These are phyloP conservation scores for Paracentrotus lividus DNA, from an alignment of 53 echinoderm and acorn worm species.

Conservation along the genomic window DNA sequence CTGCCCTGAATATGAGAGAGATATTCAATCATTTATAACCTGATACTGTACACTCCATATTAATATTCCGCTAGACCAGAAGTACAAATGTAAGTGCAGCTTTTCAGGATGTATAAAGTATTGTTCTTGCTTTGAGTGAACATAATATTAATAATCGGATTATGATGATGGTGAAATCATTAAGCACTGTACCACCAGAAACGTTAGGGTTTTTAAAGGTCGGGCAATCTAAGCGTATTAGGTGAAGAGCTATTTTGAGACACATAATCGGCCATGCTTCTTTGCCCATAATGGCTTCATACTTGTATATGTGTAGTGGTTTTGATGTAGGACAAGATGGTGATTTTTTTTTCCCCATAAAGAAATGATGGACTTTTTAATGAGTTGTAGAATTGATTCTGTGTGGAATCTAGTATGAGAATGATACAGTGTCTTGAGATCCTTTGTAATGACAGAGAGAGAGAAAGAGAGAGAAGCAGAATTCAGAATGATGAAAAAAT, in stretches of 20 bases:
- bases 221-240: not conserved
- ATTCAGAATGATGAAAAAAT: not conserved
- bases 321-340: not conserved
- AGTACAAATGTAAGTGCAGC: no score
- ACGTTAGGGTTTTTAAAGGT: not conserved
- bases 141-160: no score
- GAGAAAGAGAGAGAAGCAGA: not conserved
- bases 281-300: not conserved
- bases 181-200: not conserved
- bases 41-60: no score
- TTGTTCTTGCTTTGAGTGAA: no score
- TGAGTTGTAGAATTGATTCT: constrained; percentile 18
- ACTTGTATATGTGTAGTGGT: not conserved
- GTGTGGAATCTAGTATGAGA: not conserved
- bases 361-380: not conserved
- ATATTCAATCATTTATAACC: no score
- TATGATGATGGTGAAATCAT: not conserved
- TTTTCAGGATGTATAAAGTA: no score
- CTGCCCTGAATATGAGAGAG: no score
- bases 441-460: not conserved
- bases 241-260: constrained; percentile 22
- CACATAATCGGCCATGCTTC: not conserved
- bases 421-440: not conserved
- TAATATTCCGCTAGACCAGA: no score
- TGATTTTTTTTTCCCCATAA: constrained; percentile 7